These are phyloP conservation scores for Phyllostomus hastatus DNA, from an alignment of 2,113 vertebrate genomes.

Conservation along the genomic window DNA sequence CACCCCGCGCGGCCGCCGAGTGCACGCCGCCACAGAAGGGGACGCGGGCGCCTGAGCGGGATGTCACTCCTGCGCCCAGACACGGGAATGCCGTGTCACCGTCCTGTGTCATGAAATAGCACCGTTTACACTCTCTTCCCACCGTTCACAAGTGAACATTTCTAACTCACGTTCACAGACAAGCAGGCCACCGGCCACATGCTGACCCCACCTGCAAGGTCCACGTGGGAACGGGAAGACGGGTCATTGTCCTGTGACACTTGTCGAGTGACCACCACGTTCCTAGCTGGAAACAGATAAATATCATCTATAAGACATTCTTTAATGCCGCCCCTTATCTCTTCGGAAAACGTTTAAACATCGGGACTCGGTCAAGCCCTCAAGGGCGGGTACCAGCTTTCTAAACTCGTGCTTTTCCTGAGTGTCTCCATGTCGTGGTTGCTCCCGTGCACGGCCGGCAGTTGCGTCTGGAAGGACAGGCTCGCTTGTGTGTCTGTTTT, in stretches of 20 bases:
- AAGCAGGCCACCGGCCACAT: neutral
- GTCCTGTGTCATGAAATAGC: neutral
- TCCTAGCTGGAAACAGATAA: too few species aligned
- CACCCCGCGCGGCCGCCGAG: too few species aligned
- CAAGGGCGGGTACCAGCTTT: neutral
- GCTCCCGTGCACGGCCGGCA: too few species aligned
- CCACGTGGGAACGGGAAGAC: accelerated
- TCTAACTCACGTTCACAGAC: neutral
- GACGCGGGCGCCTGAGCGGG: accelerated
- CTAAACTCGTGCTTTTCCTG: too few species aligned
- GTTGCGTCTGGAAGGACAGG: too few species aligned
- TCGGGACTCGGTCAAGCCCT: too few species aligned
- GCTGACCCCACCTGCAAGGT: accelerated
- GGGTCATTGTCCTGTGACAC: accelerated
- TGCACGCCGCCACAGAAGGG: too few species aligned
- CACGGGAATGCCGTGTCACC: accelerated
- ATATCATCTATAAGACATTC: too few species aligned
- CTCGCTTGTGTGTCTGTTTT: too few species aligned
- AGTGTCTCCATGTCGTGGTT: too few species aligned
- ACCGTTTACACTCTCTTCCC: neutral
- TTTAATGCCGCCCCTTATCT: neutral
- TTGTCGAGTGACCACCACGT: accelerated
- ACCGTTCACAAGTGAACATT: neutral
- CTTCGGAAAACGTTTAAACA: neutral
- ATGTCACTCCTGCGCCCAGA: accelerated